Base-by-base conservation (phyloP, 1,140 invertebrate genomes). In the Drosophila ananassae region DNA sequence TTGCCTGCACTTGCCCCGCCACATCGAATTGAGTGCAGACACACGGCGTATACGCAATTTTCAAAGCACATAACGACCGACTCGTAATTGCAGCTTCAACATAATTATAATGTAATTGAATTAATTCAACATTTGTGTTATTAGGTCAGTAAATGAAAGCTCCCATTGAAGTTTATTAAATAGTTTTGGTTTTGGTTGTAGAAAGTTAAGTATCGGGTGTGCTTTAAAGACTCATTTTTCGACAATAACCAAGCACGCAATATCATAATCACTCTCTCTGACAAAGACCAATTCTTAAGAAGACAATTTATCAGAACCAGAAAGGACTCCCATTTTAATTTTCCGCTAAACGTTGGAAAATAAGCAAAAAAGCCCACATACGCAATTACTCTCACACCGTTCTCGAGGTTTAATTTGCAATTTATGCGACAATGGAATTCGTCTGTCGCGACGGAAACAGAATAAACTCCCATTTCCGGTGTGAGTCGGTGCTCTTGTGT, bases 341-440 rank as follows among this genome's bases (percentile, higher is more conserved):
- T 68, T 57, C 63, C 12, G 63, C 58, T 67, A 67, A 67, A 67
- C 62, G 51, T 44, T 44, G 41, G 6, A 21, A 44, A 44, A 32
- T 57, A 32, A 48, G 28, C 8, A 12, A 34, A 34, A 67, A 52
- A 12, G 32, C 47, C 24, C 60, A 64, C 64, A 69, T 32, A 21
- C 63, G 66, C 64, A 69, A 69, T 69, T 50, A 48, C 62, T 34
- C 64, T 17, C 59, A 56, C 41, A 24, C 41, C 30, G 24, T 32
- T 48, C 44, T 50, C 32, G 24, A 39, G 51, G 66, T 69, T 69
- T 69, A 48, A 69, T 69, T 69, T 55, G 66, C 63, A 68, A 69
- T 69, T 69, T 69, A 57, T 68, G 63, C 63, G 66, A 69, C 63
- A 69, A 69, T 69, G 63, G 32, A 39, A 68, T 48, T 39, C 66